phyloP scores from a whole-genome alignment of 2,113 vertebrate species.

The Picathartes gymnocephalus region DNA sequence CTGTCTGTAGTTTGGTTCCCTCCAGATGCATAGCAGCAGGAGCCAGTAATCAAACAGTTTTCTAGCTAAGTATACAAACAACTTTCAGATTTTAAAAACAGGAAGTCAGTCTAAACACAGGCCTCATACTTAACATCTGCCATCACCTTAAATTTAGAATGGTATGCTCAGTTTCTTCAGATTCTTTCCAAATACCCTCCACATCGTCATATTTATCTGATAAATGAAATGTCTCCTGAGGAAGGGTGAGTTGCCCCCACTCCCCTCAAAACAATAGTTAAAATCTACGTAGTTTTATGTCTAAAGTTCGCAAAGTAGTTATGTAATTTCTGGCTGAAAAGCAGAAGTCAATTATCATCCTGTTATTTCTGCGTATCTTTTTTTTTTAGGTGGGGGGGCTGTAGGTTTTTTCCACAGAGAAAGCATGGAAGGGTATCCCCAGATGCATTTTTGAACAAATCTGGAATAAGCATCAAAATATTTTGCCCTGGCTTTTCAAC shows the following conservation, averaged over 20 bases:
- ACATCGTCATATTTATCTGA: background rate
- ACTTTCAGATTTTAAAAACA: constrained; percentile 20
- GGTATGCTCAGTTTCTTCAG: background rate
- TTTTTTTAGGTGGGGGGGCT: fast-evolving
- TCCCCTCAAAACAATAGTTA: background rate
- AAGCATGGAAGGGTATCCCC: background rate
- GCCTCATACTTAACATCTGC: constrained; percentile 1
- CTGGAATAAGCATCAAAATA: background rate
- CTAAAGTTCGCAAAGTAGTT: background rate
- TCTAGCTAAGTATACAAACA: constrained; percentile 19
- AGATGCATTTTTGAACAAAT: background rate
- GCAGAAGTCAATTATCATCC: background rate
- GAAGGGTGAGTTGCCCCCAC: background rate
- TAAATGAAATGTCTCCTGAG: background rate
- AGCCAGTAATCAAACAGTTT: background rate
- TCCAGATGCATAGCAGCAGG: background rate
- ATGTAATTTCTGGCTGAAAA: background rate
- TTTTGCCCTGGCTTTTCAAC: background rate
- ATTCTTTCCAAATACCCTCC: background rate
- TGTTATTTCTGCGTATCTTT: background rate
- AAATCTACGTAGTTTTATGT: background rate
- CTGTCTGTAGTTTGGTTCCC: background rate
- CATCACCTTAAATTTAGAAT: constrained; percentile 16
- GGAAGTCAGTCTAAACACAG: constrained; percentile 15
- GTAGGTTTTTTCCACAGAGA: background rate